These are phyloP conservation scores for Nothobranchius kuhntae DNA, from an alignment of 2,113 vertebrate species.

Conservation along the genomic window DNA sequence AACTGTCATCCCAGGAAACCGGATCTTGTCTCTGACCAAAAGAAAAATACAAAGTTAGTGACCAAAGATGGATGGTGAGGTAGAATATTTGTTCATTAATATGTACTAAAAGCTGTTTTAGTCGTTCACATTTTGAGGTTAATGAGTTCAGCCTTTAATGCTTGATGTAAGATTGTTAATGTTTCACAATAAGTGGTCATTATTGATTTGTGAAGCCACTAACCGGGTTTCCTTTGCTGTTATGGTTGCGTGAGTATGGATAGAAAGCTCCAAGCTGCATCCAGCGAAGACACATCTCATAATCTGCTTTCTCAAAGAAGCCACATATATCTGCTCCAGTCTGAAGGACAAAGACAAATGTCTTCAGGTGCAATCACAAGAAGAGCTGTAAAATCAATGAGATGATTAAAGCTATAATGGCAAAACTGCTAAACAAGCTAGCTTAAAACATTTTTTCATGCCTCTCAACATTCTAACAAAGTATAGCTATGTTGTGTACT, in stretches of 20 bases:
- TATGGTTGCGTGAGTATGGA: conserved; percentile 90
- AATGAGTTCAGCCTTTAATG: no score
- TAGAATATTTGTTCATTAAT: no score
- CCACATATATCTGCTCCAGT: conserved; percentile 93
- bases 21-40: conserved; percentile 88
- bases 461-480: no score
- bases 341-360: conserved; percentile 67
- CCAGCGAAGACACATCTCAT: conserved; percentile 89
- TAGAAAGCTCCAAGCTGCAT: conserved; percentile 92
- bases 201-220: conserved; percentile 36
- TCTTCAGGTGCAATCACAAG: conserved; percentile 2
- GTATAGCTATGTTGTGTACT: no score
- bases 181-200: no score
- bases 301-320: conserved; percentile 82
- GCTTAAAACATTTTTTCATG: no score
- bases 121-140: no score
- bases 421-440: no score
- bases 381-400: not conserved
- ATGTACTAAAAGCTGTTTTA: no score
- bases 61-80: no score
- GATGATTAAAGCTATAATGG: no score
- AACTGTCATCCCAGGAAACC: conserved; percentile 78
- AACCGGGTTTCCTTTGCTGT: conserved; percentile 79
- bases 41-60: not conserved
- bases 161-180: no score